phyloP scores from a whole-genome alignment of 2,797 vertebrate species.

The Brachyalestes nurse region DNA sequence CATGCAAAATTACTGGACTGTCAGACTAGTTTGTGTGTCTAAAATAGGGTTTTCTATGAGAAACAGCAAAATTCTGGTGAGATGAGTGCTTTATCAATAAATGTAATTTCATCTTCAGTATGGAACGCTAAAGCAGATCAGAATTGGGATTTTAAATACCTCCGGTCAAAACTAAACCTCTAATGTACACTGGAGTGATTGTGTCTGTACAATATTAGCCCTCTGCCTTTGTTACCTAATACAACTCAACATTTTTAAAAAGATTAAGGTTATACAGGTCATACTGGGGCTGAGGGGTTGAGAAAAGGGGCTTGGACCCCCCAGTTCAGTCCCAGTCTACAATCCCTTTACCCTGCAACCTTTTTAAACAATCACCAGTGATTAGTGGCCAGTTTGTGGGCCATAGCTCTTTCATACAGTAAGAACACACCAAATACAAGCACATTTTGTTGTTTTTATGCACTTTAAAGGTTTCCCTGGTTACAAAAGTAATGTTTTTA shows the following conservation, averaged over 20 bases:
- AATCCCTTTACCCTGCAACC: neutral
- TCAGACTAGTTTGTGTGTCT: too few relatives aligned
- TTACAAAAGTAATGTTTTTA: too few relatives aligned
- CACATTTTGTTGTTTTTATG: too few relatives aligned
- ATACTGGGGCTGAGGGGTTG: neutral
- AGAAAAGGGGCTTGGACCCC: neutral
- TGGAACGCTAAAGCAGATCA: neutral
- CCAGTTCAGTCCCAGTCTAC: neutral
- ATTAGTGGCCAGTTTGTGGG: too few relatives aligned
- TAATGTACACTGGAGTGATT: slow-evolving; percentile 13
- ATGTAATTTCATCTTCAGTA: neutral
- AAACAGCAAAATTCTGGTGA: neutral
- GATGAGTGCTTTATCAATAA: neutral
- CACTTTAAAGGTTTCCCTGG: too few relatives aligned
- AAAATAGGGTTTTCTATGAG: too few relatives aligned
- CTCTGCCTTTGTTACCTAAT: neutral
- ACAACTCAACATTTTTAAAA: neutral
- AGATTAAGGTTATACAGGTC: neutral
- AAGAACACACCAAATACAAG: too few relatives aligned
- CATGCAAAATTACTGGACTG: too few relatives aligned
- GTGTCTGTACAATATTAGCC: neutral
- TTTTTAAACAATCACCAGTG: neutral
- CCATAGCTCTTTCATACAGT: too few relatives aligned
- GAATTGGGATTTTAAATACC: neutral
- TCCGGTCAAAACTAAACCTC: neutral